These are phyloP conservation scores for Drosophila multiciliata DNA, from an alignment of 2,888 invertebrate species.

Conservation along the genomic window DNA sequence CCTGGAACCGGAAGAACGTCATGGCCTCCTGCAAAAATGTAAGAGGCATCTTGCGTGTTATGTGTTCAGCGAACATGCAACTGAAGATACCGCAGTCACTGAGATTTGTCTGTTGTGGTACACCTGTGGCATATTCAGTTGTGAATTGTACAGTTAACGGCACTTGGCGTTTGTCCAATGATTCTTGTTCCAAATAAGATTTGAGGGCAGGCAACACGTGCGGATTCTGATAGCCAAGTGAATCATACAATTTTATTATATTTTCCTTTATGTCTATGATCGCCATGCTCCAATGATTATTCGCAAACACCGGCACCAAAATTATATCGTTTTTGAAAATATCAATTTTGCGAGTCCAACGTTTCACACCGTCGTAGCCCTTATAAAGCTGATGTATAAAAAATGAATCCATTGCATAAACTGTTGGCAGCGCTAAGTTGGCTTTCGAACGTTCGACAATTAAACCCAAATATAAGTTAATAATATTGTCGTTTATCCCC, in stretches of 20 bases:
- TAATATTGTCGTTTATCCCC: constrained; percentile 98
- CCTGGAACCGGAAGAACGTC: constrained; percentile 96
- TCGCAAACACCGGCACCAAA: constrained; percentile 90
- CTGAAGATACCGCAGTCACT: constrained; percentile 99
- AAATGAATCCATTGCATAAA: constrained; percentile 97
- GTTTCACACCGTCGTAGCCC: constrained; percentile 90
- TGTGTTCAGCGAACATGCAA: constrained; percentile 98
- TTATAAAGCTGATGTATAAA: constrained; percentile 94
- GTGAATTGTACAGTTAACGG: constrained; percentile 90
- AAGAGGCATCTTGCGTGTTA: constrained; percentile 90
- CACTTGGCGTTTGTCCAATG: constrained; percentile 93
- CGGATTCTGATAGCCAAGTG: constrained; percentile 93
- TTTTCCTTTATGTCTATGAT: constrained; percentile 92
- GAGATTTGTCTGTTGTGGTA: constrained; percentile 98
- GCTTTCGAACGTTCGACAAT: constrained; percentile 91
- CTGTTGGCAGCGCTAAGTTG: constrained; percentile 88
- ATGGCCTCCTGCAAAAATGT: constrained; percentile 96
- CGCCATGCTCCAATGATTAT: constrained; percentile 95
- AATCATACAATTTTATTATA: constrained; percentile 94
- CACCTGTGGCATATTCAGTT: constrained; percentile 89
- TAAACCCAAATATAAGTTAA: constrained; percentile 98
- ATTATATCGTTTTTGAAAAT: constrained; percentile 94
- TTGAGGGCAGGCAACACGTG: constrained; percentile 90
- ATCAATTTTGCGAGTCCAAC: constrained; percentile 95
- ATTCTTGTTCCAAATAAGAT: constrained; percentile 93